A percentile compares a stretch with the other conserved stretches of the same genome.
Conservation (phyloP, 2,113 vertebrate genomes). For the Cyrtonyx montezumae region DNA sequence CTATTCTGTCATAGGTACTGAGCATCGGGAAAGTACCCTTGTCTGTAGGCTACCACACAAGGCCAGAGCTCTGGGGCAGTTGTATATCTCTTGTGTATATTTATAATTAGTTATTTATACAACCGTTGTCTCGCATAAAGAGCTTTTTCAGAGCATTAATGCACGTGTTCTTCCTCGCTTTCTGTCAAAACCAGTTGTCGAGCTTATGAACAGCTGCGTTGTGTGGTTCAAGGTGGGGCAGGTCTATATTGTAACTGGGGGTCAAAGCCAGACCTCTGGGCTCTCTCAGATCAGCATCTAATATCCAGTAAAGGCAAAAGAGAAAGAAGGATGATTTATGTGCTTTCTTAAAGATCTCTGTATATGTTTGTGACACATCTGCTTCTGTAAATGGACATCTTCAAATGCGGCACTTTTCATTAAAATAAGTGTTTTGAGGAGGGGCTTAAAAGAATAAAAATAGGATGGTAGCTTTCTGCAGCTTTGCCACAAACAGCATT, state of each 20-base stretch:
- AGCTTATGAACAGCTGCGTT: neutral
- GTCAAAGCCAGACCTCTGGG: neutral
- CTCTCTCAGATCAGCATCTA: neutral
- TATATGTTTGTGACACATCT: neutral
- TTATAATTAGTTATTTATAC: neutral
- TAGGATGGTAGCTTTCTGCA: neutral
- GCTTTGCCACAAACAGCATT: neutral
- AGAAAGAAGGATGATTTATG: neutral
- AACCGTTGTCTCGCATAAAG: neutral
- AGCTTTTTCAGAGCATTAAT: neutral
- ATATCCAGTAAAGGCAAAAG: neutral
- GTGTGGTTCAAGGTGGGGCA: neutral
- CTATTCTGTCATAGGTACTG: constrained; percentile 26
- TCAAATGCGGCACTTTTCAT: neutral
- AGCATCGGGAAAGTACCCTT: neutral
- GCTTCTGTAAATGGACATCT: neutral
- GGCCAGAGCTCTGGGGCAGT: neutral
- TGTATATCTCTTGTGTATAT: neutral
- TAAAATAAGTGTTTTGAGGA: neutral
- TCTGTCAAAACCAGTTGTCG: neutral
- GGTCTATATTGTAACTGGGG: neutral
- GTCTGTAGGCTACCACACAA: neutral
- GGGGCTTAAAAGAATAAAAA: neutral
- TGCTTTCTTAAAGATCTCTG: neutral
- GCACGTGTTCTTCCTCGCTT: neutral